Evolutionary conservation across 2,113 vertebrate genomes (phyloP).

Genomic region (Rhinoptilus africanus): DNA sequence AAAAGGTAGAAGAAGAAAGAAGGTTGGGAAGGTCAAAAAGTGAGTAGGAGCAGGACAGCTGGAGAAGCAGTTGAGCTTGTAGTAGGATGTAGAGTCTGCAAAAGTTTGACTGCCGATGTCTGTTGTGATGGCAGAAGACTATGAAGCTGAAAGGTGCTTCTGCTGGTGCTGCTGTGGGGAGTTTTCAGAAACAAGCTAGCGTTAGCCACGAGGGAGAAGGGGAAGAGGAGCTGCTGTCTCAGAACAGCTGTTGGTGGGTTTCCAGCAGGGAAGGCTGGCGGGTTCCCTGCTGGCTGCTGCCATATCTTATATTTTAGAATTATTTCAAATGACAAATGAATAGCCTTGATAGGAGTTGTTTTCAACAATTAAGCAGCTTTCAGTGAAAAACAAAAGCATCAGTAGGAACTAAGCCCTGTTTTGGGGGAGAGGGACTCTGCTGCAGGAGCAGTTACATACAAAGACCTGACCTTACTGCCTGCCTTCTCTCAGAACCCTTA

Average conservation of each 20-base stretch:
- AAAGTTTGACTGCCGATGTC: fast-evolving
- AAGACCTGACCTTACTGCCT: not conserved
- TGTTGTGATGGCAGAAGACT: not conserved
- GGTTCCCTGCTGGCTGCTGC: constrained; percentile 47
- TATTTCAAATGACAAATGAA: not conserved
- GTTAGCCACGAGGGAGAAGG: not conserved
- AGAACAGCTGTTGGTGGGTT: constrained; percentile 1
- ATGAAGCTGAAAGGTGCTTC: not conserved
- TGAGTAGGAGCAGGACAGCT: not conserved
- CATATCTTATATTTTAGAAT: not conserved
- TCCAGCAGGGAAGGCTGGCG: constrained; percentile 18
- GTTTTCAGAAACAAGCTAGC: not conserved
- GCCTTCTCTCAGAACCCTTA: not conserved
- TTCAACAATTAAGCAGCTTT: not conserved
- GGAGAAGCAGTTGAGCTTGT: not conserved
- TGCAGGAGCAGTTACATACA: not conserved
- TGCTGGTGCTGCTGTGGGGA: not conserved
- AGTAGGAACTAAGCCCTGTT: not conserved
- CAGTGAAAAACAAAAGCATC: not conserved
- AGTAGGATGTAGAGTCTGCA: not conserved
- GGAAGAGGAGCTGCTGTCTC: not conserved
- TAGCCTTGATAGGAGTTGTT: constrained; percentile 14
- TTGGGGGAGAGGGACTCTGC: not conserved
- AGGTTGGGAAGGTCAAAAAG: not conserved
- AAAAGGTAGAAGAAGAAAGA: not conserved